Conservation (phyloP, 2,113 vertebrate species). For the Brachirus orientalis region DNA sequence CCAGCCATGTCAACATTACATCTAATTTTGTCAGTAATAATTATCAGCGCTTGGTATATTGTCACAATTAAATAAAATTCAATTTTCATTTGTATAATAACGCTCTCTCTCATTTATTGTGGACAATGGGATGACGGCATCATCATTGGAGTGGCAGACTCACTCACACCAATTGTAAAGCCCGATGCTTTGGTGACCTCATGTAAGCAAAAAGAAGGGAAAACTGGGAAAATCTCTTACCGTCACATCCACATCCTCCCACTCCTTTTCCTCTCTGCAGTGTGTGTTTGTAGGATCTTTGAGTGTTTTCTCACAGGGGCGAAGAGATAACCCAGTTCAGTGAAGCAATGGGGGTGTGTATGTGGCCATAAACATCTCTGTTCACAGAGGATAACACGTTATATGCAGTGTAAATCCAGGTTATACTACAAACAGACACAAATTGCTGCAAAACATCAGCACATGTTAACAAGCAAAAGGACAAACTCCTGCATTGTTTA, state of each 20-base stretch:
- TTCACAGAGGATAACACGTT: slow-evolving; percentile 25
- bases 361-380: slow-evolving; percentile 1
- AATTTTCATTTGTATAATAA: slow-evolving; percentile 12
- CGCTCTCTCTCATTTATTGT: background rate
- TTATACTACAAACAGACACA: too few relatives aligned
- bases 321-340: slow-evolving; percentile 31
- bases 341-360: slow-evolving; percentile 25
- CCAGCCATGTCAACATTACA: slow-evolving; percentile 13
- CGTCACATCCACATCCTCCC: slow-evolving; percentile 47
- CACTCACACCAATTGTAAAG: slow-evolving; percentile 32
- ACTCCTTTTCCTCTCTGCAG: slow-evolving; percentile 48
- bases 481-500: slow-evolving; percentile 31
- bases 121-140: slow-evolving; percentile 3
- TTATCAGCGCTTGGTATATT: background rate
- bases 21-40: too few relatives aligned
- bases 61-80: slow-evolving; percentile 22
- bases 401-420: background rate
- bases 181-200: slow-evolving; percentile 34
- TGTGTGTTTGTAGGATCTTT: too few relatives aligned
- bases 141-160: slow-evolving; percentile 20
- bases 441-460: background rate
- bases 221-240: slow-evolving; percentile 22
- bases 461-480: background rate
- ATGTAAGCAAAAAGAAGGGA: slow-evolving; percentile 36
- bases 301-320: background rate